These are phyloP conservation scores for Notamacropus eugenii DNA, from an alignment of 2,797 vertebrate genomes.

Conservation along the genomic window DNA sequence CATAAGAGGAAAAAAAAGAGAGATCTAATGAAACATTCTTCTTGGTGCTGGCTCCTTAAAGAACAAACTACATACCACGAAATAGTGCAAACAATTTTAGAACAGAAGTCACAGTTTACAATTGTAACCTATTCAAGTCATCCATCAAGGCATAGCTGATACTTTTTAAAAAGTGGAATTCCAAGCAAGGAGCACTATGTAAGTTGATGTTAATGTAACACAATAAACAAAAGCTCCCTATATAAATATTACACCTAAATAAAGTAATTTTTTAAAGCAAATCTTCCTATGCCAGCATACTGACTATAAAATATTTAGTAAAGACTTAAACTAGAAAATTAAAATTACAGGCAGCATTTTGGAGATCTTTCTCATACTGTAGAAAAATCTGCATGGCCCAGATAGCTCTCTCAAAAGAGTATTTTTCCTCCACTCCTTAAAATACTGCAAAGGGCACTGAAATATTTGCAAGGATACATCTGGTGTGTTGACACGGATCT, in stretches of 20 bases:
- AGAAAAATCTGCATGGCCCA: conserved; percentile 51
- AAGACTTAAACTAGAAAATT: conserved; percentile 66
- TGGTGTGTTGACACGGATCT: conserved; percentile 90
- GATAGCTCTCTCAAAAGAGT: conserved; percentile 43
- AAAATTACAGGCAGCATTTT: conserved; percentile 52
- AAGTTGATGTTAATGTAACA: neutral
- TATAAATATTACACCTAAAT: neutral
- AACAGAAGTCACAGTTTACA: neutral
- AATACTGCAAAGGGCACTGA: neutral
- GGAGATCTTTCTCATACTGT: conserved; percentile 63
- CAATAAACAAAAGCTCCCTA: neutral
- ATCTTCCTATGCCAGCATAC: conserved; percentile 50
- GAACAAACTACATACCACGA: neutral
- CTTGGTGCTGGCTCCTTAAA: neutral
- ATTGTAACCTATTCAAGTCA: neutral
- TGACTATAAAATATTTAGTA: conserved; percentile 53
- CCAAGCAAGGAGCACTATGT: neutral
- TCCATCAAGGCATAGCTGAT: neutral
- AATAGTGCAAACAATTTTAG: neutral
- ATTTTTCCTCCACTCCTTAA: conserved; percentile 36
- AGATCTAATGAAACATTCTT: neutral
- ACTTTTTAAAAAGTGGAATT: neutral
- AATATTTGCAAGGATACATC: conserved; percentile 90
- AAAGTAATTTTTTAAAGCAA: neutral
- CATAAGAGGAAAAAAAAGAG: neutral